Base-by-base conservation (phyloP, 1,140 invertebrate genomes). In the Manduca sexta region DNA sequence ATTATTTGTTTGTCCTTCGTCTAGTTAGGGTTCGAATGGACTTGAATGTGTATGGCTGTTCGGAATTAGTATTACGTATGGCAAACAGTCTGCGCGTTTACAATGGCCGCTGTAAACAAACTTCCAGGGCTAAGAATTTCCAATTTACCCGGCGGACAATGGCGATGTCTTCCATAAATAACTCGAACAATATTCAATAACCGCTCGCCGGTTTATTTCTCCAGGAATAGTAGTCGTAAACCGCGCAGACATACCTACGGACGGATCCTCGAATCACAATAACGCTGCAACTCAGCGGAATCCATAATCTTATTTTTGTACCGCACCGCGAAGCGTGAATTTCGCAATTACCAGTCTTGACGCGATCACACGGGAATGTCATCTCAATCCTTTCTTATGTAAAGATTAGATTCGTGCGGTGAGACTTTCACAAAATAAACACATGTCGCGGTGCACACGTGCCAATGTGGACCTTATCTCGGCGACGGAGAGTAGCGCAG, bases 281-380 rank as follows among this genome's bases (percentile, higher is more conserved):
- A 85, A 80, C 75, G 70, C 65, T 70, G 66, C 72, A 78, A 69
- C 82, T 85, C 79, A 82, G 71, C 75, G 61, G 82, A 85, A 85
- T 85, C 78, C 82, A 85, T 83, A 85, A 85, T 82, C 82, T 85
- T 85, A 85, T 85, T 85, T 85, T 85, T 85, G 82, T 83, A 85
- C 78, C 78, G 79, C 82, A 79, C 78, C 69, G 58, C 72, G 76
- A 74, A 85, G 82, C 82, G 82, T 85, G 78, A 83, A 83, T 83
- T 85, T 85, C 72, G 79, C 82, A 85, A 85, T 85, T 85, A 85
- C 71, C 71, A 67, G 64, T 67, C 51, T 33, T 44, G 12, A 18
- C 35, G 45, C 43, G 17, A 37, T 17, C 37, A 29, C 65, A 75
- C 16, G 55, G 69, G 56, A 84, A 65, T 73, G 57, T 58, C 61